Evolutionary conservation across 2,797 vertebrate species (phyloP), one percentile per base, ranked within the genome.

Genomic region (Rousettus madagascariensis): DNA sequence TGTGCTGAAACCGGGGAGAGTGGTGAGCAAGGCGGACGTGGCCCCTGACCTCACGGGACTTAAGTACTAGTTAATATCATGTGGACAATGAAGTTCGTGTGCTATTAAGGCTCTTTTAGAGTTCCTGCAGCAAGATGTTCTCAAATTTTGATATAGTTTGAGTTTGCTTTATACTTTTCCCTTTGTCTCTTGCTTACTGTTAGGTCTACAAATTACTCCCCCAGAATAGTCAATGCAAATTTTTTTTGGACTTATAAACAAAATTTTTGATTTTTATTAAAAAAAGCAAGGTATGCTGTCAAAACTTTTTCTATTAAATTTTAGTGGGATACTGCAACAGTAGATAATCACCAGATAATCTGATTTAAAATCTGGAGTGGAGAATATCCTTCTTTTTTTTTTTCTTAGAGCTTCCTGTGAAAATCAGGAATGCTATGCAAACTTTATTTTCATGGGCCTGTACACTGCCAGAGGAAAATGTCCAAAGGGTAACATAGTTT

Each of bases 401-500:
- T 49, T 82, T 79, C 36, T 79, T 55, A 28, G 46, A 53, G 46
- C 53, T 96, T 95, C 79, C 91, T 95, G 79, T 95, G 79, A 94
- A 69, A 91, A 41, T 59, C 83, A 78, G 49, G 63, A 91, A 96
- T 51, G n/a, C 17, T 65, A 41, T 22, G 78, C 71, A 55, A 97
- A 94, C 74, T 92, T 94, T 74, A 72, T 77, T 97, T 97, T 90
- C 80, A 91, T 46, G 90, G 72, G 46, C 75, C 71, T 95, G 46
- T 8, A 26, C 63, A 49, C 24, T 84, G 95, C 86, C 89, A 92
- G 88, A 96, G 74, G 61, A 90, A 95, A 92, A 92, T 78, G 65
- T 82, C 96, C 65, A 8, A 91, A 94, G 96, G 95, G 92, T 96
- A 97, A 96, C 65, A 97, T 96, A 95, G 96, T 89, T 77, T 95